Percentiles rank a stretch among this genome's conserved stretches.
These are phyloP conservation scores for Anoncus sp. DNA, from an alignment of 2,888 invertebrate species.

Conservation along the genomic window DNA sequence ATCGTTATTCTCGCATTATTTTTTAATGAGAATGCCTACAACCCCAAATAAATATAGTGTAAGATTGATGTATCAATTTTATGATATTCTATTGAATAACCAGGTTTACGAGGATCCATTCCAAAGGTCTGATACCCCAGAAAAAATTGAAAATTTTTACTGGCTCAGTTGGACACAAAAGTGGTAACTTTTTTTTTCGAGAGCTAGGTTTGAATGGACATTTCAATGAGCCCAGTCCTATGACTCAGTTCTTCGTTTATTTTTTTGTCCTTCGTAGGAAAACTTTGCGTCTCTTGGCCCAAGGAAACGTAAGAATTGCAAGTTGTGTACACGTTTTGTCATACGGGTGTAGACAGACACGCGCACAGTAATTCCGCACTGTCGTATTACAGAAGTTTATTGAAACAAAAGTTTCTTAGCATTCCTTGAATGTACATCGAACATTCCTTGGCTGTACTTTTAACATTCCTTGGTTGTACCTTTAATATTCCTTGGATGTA, in stretches of 20 bases:
- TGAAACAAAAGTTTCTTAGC: constrained; percentile 32
- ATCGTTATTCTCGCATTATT: background rate
- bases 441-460: constrained; percentile 8
- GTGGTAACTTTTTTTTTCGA: too few species aligned
- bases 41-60: background rate
- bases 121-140: too few species aligned
- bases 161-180: too few species aligned
- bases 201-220: too few species aligned
- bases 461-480: background rate
- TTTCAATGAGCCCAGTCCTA: too few species aligned
- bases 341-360: constrained; percentile 2
- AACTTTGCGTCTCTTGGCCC: background rate
- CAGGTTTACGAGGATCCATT: too few species aligned
- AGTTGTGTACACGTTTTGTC: background rate
- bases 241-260: too few species aligned
- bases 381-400: constrained; percentile 36
- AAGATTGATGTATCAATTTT: too few species aligned
- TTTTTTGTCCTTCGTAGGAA: too few species aligned
- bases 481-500: background rate
- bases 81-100: too few species aligned
- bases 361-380: background rate
- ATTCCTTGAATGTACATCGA: constrained; percentile 28
- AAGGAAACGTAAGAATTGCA: background rate
- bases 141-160: too few species aligned
- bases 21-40: background rate